These are phyloP conservation scores for Ascaphus truei DNA, from an alignment of 2,113 vertebrate species.

Conservation along the genomic window DNA sequence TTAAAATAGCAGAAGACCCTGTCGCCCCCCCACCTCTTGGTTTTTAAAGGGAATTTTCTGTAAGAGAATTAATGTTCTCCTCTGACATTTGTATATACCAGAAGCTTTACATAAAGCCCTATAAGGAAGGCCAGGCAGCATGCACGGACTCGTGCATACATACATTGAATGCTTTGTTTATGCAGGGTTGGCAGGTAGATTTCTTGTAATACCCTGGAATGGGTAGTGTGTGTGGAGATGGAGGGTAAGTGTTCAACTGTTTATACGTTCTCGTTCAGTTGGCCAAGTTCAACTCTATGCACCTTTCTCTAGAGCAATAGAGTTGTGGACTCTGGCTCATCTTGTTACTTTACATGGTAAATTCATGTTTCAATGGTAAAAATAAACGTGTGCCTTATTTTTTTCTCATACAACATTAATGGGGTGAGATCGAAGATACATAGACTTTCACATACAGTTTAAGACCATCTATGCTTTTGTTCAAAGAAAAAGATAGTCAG, in stretches of 20 bases:
- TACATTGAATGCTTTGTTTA: conserved; percentile 18
- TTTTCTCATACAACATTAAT: too few species aligned
- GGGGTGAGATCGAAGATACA: too few species aligned
- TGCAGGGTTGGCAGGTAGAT: conserved; percentile 3
- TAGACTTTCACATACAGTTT: too few species aligned
- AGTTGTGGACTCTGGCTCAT: neutral
- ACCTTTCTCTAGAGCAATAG: neutral
- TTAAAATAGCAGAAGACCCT: too few species aligned
- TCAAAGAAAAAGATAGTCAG: too few species aligned
- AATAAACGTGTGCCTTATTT: too few species aligned
- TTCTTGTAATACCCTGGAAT: neutral
- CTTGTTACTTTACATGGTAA: neutral
- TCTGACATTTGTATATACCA: conserved; percentile 18
- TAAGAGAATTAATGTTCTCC: neutral
- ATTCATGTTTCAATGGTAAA: neutral
- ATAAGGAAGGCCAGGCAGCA: neutral
- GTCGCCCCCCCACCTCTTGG: too few species aligned
- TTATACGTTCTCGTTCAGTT: neutral
- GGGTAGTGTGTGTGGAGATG: neutral
- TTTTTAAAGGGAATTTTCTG: neutral
- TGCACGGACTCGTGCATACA: neutral
- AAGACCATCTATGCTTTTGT: too few species aligned
- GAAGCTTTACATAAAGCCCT: neutral
- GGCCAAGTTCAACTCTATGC: neutral
- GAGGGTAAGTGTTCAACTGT: neutral